Evolutionary conservation across 2,888 invertebrate genomes (phyloP), one percentile per base, ranked within the genome.

Genomic region (Euclidia mi): DNA sequence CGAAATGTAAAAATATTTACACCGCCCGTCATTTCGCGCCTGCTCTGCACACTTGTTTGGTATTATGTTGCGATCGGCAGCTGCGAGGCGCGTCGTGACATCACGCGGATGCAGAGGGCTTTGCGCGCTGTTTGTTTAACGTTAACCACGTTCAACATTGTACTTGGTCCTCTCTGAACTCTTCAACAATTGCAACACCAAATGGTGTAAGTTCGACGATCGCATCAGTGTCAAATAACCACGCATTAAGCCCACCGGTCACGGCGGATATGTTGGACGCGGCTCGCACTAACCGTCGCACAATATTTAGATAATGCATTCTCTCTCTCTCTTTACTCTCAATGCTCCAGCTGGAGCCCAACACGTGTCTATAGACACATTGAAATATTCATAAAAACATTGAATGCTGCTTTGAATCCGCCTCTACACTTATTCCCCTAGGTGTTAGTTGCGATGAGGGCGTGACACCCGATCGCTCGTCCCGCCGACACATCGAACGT

Each of bases 1-100:
- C 80, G 72, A 88, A 89, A 89, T 90, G 88, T 87, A 89, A 91
- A n/a, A 89, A 90, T 92, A 91, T 92, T 87, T 90, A 92, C 91
- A 92, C 68, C 75, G 65, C 71, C 73, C 77, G 56, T 71, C 66
- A 53, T 44, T 49, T 47, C 56, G 57, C 51, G 43, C 41, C 57
- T 56, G 43, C 55, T 71, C 60, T 58, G 52, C 58, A 56, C 41
- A 58, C 42, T 55, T 46, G 51, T 55, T 58, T 56, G 55, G 56
- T 51, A 37, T 45, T 48, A 41, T 29, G 62, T 50, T 25, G 37
- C 31, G 41, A 7, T 6, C 31, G 42, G 44, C 9, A 28, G 31
- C 29, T 41, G 41, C 35, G 42, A 35, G 34, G 18, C 34, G 29
- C 28, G 45, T 12, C 17, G 38, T 34, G 43, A 12, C 44, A 35